Conservation (phyloP, 1,140 invertebrate species). For the Gryllus bimaculatus region DNA sequence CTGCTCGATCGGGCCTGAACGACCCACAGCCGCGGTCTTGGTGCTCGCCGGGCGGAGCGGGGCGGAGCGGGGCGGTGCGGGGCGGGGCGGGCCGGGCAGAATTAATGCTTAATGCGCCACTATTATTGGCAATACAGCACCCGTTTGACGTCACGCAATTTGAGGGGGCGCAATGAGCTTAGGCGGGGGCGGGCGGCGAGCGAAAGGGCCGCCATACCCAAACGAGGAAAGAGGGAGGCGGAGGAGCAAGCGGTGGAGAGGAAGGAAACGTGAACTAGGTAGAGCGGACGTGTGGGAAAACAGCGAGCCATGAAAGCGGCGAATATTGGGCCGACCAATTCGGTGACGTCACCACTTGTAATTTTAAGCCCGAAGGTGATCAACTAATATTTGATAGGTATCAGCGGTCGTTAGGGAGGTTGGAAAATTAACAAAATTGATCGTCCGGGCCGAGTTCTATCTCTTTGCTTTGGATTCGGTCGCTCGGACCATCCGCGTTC, state of each 20-base stretch:
- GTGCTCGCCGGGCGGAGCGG: no score
- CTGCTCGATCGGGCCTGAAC: no score
- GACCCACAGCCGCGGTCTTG: no score
- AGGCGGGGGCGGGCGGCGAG: neutral
- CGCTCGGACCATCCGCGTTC: no score
- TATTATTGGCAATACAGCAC: slow-evolving; percentile 4
- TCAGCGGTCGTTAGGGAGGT: neutral
- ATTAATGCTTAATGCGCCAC: slow-evolving; percentile 4
- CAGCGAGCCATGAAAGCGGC: neutral
- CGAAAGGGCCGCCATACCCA: no score
- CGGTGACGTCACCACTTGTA: neutral
- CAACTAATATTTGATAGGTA: slow-evolving; percentile 5
- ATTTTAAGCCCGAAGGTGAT: neutral
- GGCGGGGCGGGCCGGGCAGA: neutral
- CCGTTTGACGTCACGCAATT: neutral
- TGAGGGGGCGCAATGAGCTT: neutral
- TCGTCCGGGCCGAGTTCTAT: neutral
- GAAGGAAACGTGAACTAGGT: neutral
- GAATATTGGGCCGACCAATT: neutral
- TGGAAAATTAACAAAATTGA: neutral
- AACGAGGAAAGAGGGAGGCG: neutral
- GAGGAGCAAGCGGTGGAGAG: neutral
- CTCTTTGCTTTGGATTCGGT: neutral
- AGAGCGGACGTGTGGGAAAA: neutral
- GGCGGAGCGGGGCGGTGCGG: no score